Conservation (phyloP, 2,113 vertebrate species). For the Zosterops hypoxanthus region DNA sequence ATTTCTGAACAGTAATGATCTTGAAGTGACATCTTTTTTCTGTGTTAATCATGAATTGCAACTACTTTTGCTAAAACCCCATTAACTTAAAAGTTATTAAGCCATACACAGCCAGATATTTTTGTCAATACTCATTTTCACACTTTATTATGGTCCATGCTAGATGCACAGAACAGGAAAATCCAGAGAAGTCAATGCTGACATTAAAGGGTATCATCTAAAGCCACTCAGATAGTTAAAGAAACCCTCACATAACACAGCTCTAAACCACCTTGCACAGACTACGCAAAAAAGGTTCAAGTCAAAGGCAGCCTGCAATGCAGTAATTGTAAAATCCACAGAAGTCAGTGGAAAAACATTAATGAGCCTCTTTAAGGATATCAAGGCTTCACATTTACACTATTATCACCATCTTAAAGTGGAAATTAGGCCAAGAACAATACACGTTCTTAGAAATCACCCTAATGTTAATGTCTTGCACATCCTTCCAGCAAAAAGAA, state of each 20-base stretch:
- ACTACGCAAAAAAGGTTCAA: neutral
- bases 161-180: slow-evolving; percentile 42
- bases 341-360: slow-evolving; percentile 5
- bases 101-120: neutral
- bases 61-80: neutral
- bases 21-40: neutral
- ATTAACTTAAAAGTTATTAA: neutral
- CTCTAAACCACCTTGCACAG: slow-evolving; percentile 19
- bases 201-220: slow-evolving; percentile 27
- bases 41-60: neutral
- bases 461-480: neutral
- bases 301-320: slow-evolving; percentile 9
- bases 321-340: slow-evolving; percentile 18
- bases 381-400: slow-evolving; percentile 10
- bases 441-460: slow-evolving; percentile 1
- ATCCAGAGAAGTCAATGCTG: slow-evolving; percentile 20
- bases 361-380: neutral
- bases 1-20: neutral
- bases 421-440: slow-evolving; percentile 18
- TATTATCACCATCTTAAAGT: neutral
- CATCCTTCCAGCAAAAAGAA: neutral
- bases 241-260: slow-evolving; percentile 6
- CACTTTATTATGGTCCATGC: slow-evolving; percentile 39
- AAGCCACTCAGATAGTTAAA: slow-evolving; percentile 20
- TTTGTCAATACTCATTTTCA: slow-evolving; percentile 24